Percentiles rank a stretch among this genome's conserved stretches.
Conservation (phyloP, 2,888 invertebrate genomes). For the Folsomia candida region DNA sequence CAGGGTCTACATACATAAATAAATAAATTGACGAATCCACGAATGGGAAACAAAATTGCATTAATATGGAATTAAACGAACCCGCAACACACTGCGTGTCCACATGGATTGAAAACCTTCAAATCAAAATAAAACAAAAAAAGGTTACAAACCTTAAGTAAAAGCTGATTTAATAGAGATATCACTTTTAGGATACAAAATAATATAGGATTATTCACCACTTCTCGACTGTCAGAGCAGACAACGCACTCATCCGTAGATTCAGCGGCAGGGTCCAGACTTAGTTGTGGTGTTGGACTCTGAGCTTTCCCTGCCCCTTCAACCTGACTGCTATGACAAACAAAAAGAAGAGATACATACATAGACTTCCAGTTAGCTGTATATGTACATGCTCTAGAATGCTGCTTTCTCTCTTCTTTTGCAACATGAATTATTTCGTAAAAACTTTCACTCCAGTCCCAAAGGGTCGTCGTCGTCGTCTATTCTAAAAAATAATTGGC, state of each 20-base stretch:
- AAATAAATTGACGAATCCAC: too few species aligned
- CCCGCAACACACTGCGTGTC: slow-evolving; percentile 92
- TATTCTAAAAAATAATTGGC: neutral
- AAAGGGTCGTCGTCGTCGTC: neutral
- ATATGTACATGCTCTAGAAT: too few species aligned
- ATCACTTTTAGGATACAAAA: too few species aligned
- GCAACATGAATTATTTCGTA: neutral
- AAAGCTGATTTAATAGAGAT: too few species aligned
- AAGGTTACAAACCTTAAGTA: too few species aligned
- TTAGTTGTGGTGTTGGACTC: slow-evolving; percentile 50
- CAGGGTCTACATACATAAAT: too few species aligned
- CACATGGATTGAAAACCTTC: too few species aligned
- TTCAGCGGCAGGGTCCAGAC: slow-evolving; percentile 52
- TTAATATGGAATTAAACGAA: too few species aligned
- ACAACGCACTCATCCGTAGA: slow-evolving; percentile 87
- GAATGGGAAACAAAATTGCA: too few species aligned
- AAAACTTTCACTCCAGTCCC: neutral
- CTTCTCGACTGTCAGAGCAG: slow-evolving; percentile 88
- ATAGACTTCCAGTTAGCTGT: too few species aligned
- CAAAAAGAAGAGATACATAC: too few species aligned
- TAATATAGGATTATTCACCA: slow-evolving; percentile 79
- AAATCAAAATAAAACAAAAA: too few species aligned
- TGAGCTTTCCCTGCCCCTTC: slow-evolving; percentile 47
- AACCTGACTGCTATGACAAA: slow-evolving; percentile 35
- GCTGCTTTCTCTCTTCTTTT: neutral